Conservation (phyloP, 2,113 vertebrate species). For the Aleadryas rufinucha region DNA sequence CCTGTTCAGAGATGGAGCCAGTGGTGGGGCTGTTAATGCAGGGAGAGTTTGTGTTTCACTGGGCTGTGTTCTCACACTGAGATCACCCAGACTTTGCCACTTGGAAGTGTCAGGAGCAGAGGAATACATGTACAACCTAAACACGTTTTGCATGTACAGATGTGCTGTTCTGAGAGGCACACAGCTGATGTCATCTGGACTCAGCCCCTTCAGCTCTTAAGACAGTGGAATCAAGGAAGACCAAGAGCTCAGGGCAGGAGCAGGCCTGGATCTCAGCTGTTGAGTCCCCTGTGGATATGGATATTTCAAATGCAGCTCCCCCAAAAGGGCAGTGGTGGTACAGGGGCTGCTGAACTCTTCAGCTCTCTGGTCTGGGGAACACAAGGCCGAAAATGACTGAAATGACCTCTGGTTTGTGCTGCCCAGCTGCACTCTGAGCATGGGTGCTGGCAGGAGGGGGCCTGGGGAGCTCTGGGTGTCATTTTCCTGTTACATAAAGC, state of each 20-base stretch:
- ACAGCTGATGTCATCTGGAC: not conserved
- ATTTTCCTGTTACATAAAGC: not conserved
- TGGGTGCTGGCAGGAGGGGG: not conserved
- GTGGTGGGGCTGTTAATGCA: not conserved
- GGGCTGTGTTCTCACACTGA: not conserved
- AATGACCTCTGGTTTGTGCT: not conserved
- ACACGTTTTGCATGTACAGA: not conserved
- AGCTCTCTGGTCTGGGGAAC: not conserved
- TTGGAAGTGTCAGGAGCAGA: not conserved
- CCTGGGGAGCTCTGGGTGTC: not conserved
- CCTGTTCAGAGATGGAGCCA: not conserved
- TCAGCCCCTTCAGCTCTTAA: not conserved
- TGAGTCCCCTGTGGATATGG: not conserved
- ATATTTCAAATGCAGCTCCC: not conserved
- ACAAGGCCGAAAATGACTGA: rapidly evolving
- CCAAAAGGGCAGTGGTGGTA: not conserved
- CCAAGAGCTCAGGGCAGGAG: not conserved
- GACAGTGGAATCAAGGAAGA: not conserved
- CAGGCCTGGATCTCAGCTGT: not conserved
- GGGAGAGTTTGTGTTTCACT: not conserved
- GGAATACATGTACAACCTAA: no score
- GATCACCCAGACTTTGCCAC: not conserved
- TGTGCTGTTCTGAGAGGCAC: not conserved
- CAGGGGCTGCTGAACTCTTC: not conserved
- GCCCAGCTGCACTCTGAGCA: not conserved